Evolutionary conservation across 1,140 invertebrate species (phyloP).

Genomic region (Saccostrea cuccullata): DNA sequence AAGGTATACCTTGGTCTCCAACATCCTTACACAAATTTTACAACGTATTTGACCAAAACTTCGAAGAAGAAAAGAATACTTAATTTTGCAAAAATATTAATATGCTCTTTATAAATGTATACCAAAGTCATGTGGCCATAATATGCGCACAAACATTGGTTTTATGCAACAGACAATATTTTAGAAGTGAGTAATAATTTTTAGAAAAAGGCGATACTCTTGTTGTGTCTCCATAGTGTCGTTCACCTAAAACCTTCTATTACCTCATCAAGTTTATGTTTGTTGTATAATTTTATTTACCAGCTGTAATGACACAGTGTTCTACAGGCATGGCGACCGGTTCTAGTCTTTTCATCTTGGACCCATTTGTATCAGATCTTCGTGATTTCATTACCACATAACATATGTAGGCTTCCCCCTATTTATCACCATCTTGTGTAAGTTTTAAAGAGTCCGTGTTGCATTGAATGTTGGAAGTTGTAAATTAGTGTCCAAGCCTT

Average conservation of each 20-base stretch:
- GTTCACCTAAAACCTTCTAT: neutral
- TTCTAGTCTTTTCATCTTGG: neutral
- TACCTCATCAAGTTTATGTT: neutral
- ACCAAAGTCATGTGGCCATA: no score
- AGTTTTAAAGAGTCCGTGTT: conserved; percentile 11
- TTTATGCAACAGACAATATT: neutral
- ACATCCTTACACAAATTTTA: no score
- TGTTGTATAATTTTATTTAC: neutral
- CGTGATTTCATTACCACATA: conserved; percentile 7
- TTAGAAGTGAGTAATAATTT: neutral
- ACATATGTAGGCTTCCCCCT: neutral
- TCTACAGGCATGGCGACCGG: neutral
- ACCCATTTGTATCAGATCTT: neutral
- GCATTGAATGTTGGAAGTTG: conserved; percentile 13
- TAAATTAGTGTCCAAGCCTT: conserved; percentile 11
- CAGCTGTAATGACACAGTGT: neutral
- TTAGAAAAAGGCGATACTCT: neutral
- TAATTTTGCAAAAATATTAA: no score
- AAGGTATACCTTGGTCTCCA: no score
- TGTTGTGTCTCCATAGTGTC: neutral
- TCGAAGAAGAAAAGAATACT: no score
- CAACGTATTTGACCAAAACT: no score
- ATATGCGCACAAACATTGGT: neutral
- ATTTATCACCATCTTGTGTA: conserved; percentile 2
- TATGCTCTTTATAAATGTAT: no score